Conservation (phyloP, 2,113 vertebrate genomes). For the Orycteropus afer region DNA sequence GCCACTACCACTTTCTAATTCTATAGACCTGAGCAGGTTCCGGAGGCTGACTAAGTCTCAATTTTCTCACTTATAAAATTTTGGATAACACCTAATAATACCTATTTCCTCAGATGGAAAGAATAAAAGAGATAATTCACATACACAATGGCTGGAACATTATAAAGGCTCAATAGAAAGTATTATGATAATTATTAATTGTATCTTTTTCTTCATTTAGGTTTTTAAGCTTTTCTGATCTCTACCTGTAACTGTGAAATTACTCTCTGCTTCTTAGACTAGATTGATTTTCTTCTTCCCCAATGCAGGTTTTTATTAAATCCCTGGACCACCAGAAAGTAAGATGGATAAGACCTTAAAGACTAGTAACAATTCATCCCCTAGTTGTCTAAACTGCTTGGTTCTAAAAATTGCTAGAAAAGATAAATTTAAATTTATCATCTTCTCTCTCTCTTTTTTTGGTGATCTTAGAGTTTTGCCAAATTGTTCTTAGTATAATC, state of each 20-base stretch:
- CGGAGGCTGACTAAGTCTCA: neutral
- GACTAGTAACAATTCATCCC: neutral
- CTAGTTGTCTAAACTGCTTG: neutral
- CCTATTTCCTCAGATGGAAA: neutral
- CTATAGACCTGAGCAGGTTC: neutral
- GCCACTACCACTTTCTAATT: neutral
- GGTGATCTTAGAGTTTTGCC: neutral
- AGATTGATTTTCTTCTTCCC: neutral
- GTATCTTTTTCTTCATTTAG: neutral
- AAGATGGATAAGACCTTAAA: neutral
- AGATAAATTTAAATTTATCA: neutral
- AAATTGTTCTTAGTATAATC: slow-evolving; percentile 22
- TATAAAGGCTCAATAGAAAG: neutral
- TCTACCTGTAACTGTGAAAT: slow-evolving; percentile 34
- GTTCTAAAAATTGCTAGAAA: neutral
- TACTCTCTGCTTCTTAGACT: slow-evolving; percentile 16
- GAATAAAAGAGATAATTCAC: neutral
- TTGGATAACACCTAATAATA: neutral
- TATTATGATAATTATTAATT: neutral
- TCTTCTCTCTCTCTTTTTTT: neutral
- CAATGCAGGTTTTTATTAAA: neutral
- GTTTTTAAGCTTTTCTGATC: neutral
- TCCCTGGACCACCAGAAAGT: neutral
- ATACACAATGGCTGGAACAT: neutral
- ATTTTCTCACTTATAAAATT: neutral